Base-by-base conservation (phyloP, 2,797 vertebrate genomes). In the Apogon talboti region DNA sequence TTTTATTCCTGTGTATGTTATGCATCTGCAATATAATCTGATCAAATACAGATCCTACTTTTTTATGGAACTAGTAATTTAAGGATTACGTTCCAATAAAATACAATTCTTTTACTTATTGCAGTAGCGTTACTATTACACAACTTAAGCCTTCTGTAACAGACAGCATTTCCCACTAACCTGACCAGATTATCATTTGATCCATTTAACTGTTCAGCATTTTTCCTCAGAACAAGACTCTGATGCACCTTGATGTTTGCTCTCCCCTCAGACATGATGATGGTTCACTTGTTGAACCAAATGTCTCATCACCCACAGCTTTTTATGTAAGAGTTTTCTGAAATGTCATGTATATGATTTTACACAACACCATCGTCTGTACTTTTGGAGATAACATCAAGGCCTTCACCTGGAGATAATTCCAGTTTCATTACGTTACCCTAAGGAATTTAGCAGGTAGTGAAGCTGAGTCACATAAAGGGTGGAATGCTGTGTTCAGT, bases 191-290 rank as follows among this genome's bases (percentile, higher is more conserved):
- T 35, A 43, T 57, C 48, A 43, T 12, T 19, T 59, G 45, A 67
- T 73, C 30, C 11, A 30, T 76, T 46, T 83, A 81, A 74, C 66
- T 84, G 6, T 71, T 66, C 6, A 83, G 78, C 74, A 55, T 87
- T 87, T 84, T 74, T 82, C 80, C 79, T 88, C 84, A 84, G 88
- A 89, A 86, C 87, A 85, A 89, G 88, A 87, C 72, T 77, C 74
- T 69, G 24, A 28, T 28, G 7, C 75, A 73, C 54, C 56, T 55
- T 55, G 46, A 71, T 57, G 70, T 66, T 59, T 82, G 66, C 53
- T 46, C 35, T 66, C 64, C 44, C 56, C 58, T 67, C 73, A 83
- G 71, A 78, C 79, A 78, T 74, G 76, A 65, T 72, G 76, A 65
- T 69, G 77, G 38, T 76, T 62, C 75, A 69, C 46, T 70, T 84